Evolutionary conservation across 2,888 invertebrate species (phyloP), one percentile per base, ranked within the genome.

Genomic region (Proisotoma minuta): DNA sequence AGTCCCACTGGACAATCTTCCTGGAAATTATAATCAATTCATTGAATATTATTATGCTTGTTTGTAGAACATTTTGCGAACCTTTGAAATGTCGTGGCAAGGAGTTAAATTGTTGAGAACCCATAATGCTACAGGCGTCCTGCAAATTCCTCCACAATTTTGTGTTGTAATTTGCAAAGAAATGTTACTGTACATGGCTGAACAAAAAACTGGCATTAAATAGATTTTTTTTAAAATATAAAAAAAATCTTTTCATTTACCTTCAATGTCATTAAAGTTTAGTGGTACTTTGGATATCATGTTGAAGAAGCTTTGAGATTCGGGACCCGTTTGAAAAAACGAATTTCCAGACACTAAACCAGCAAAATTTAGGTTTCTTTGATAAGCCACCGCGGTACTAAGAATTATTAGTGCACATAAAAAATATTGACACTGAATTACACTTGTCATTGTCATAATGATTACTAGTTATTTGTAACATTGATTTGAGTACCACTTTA

Each of bases 1-100:
- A 66, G 52, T 10, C 69, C 69, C 47, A 47, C 61, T 10, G 69
- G 69, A 59, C 69, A 69, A 54, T 69, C 69, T 3, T 58, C 53
- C 69, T 68, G 43, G 22, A 56, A 50, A 34, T n/a, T 26, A 54
- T n/a, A 54, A 24, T 23, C 12, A 26, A 4, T 12, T 27, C 27
- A 54, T 39, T 29, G 18, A 48, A 56, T 40, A 22, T 26, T 29
- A 18, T 22, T 27, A 49, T 24, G 18, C 50, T 57, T 39, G 29
- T 22, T 39, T 23, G 27, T 48, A 58, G 26, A 58, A n/a, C 49
- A 5, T 5, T n/a, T 26, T 20, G 22, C 47, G 48, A 51, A 68
- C 70, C 66, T 68, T 70, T 43, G 58, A 50, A 10, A 70, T 59
- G 29, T 39, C 57, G 43, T 67, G 59, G 51, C 70, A 70, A 8